Conservation (phyloP, 37 sponge, comb jelly and placozoan species). For the Crambe crambe region DNA sequence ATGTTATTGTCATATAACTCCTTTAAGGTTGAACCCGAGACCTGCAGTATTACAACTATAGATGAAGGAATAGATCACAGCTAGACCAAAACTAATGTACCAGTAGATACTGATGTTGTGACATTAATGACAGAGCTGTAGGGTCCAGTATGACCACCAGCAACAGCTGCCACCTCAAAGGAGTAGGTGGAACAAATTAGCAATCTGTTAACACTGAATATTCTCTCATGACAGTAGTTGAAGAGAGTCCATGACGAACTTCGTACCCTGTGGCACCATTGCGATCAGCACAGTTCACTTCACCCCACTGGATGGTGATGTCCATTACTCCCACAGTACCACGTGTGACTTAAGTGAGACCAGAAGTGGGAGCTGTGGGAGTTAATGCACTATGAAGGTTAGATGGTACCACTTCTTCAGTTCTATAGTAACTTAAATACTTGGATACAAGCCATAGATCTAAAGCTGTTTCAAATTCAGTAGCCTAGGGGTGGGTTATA, state of each 20-base stretch:
- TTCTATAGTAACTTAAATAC: too few species aligned
- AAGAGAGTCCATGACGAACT: constrained; percentile 1
- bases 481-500: too few species aligned
- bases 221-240: not conserved
- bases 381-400: too few species aligned
- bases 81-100: too few species aligned
- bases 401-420: too few species aligned
- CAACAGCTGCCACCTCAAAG: constrained; percentile 17
- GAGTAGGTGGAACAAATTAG: constrained; percentile 1
- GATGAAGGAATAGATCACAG: not conserved
- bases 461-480: not conserved
- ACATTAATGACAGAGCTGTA: too few species aligned
- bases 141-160: constrained; percentile 5
- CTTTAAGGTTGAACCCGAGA: not conserved
- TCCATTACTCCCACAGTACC: not conserved
- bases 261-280: constrained; percentile 36
- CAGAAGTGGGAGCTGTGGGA: constrained; percentile 25
- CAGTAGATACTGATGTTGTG: not conserved
- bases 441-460: too few species aligned
- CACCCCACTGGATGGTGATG: constrained; percentile 27
- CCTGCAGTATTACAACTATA: not conserved
- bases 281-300: constrained; percentile 24
- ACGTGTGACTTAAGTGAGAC: constrained; percentile 1
- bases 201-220: too few species aligned
- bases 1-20: too few species aligned